Base-by-base conservation (phyloP, 2,113 vertebrate species). In the Actenoides lindsayi region DNA sequence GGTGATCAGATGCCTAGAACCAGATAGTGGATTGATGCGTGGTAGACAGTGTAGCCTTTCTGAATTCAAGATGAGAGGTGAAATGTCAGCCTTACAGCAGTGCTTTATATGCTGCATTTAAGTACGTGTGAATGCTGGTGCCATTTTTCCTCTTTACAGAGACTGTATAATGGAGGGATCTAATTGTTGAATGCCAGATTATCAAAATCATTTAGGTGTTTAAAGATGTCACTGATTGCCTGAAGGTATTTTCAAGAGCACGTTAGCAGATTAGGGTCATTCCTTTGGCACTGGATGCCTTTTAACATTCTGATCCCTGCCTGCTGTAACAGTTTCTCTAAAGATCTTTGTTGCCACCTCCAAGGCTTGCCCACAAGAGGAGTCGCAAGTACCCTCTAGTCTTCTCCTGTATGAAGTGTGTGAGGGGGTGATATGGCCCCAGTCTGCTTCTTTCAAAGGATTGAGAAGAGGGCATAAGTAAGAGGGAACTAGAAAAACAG, bases 221-320 rank as follows among this genome's bases (percentile, higher is more conserved):
- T 91, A 91, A 92, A 91, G 48, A 65, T 87, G 76, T 84, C 53
- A 46, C 50, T 53, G 51, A 80, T 74, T 83, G 90, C 94, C 92
- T 79, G 81, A 59, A 89, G 78, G 65, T 73, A 78, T 87, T 97
- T 92, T 91, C 73, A 70, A 76, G 60, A 95, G 44, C 20, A 65
- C 4, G 6, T 91, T 54, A 89, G 30, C 50, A 63, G 65, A 65
- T 82, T 89, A 63, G 70, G 67, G 75, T 60, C 1, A 0, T 82
- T 92, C 91, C 81, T 85, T 94, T 94, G 87, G 51, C 78, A 33
- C 50, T 59, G 74, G 13, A 63, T 83, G 67, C 37, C 63, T 92
- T 74, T 85, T 68, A 50, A 83, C 77, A 83, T 87, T 82, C 70
- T 62, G n/a, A 28, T 76, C 0, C 0, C 53, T 82, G 53, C 31